Evolutionary conservation across 2,113 vertebrate genomes (phyloP).

Genomic region (Corapipo altera): DNA sequence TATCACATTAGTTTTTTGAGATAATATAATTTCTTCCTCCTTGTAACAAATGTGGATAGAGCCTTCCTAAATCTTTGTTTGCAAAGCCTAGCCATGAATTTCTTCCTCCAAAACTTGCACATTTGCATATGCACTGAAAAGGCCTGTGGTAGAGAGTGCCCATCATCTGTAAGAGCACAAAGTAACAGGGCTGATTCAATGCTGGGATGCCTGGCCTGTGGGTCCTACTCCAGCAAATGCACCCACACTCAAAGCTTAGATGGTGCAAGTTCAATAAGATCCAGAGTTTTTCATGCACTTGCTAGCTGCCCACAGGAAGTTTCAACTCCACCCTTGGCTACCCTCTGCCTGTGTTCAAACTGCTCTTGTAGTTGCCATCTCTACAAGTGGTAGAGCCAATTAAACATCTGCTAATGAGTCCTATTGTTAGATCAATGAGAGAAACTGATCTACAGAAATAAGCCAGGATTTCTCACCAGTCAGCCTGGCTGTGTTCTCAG

Average conservation of each 20-base stretch:
- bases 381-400: background rate
- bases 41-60: too few relatives aligned
- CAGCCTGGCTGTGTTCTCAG: constrained; percentile 1
- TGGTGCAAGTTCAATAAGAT: background rate
- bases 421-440: constrained; percentile 4
- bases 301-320: background rate
- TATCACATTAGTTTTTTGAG: background rate
- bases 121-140: background rate
- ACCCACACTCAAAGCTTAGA: background rate
- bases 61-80: too few relatives aligned
- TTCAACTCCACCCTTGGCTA: background rate
- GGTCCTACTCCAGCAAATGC: background rate
- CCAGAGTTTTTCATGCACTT: background rate
- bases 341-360: background rate
- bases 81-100: too few relatives aligned
- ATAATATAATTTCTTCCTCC: background rate
- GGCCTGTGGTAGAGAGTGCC: background rate
- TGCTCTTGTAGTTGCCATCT: background rate
- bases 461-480: background rate
- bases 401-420: constrained; percentile 18
- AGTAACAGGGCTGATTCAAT: background rate
- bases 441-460: constrained; percentile 7
- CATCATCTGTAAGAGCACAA: background rate
- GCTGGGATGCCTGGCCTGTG: background rate
- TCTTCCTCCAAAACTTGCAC: background rate